Evolutionary conservation across 1,140 invertebrate genomes (phyloP).

Genomic region (Drosophila lacteicornis): DNA sequence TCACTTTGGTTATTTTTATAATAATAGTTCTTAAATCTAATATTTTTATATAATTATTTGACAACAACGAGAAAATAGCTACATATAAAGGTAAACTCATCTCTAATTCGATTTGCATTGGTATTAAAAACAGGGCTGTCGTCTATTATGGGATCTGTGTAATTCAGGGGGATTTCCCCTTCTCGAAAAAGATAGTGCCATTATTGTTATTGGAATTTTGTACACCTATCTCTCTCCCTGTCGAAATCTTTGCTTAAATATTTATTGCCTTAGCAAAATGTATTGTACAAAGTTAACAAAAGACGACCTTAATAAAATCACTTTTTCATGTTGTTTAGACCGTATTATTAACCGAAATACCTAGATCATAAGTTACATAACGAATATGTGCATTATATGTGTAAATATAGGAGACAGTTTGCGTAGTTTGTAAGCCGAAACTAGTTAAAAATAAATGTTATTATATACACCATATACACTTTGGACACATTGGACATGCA

Average conservation of each 20-base stretch:
- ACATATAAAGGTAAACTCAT: not conserved
- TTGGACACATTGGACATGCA: not conserved
- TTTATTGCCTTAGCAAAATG: conserved; percentile 35
- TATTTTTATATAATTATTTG: not conserved
- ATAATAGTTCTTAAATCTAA: not conserved
- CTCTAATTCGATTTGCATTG: conserved; percentile 5
- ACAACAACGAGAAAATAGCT: not conserved
- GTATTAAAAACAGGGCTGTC: not conserved
- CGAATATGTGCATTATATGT: conserved; percentile 53
- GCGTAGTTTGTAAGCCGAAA: conserved; percentile 32
- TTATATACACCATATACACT: conserved; percentile 27
- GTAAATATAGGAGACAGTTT: conserved; percentile 52
- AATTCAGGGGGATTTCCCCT: not conserved
- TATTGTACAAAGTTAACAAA: conserved; percentile 69
- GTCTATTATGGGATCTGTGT: not conserved
- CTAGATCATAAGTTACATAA: conserved; percentile 22
- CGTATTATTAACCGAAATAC: conserved; percentile 40
- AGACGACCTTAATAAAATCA: conserved; percentile 49
- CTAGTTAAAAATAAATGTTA: conserved; percentile 52
- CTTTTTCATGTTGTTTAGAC: conserved; percentile 29
- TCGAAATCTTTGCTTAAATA: conserved; percentile 12
- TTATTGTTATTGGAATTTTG: not conserved
- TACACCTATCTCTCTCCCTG: not conserved
- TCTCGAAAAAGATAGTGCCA: conserved; percentile 3
- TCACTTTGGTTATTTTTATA: not conserved